Evolutionary conservation across 2,797 vertebrate species (phyloP), one percentile per base, ranked within the genome.

Genomic region (Chaenodraco wilsoni): DNA sequence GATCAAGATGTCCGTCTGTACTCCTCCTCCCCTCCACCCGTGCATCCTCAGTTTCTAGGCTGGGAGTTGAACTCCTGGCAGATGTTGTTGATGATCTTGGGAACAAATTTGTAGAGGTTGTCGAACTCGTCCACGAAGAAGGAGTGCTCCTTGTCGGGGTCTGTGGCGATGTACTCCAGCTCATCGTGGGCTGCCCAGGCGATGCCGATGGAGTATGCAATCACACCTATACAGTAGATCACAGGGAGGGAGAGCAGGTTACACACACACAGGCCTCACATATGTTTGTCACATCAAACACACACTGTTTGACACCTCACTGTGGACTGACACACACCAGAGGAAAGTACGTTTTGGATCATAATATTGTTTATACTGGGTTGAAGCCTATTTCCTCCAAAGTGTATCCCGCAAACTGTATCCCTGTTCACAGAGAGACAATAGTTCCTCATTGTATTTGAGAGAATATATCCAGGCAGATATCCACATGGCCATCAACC

Each of bases 121-220:
- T 99, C 97, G 59, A 99, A 99, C 86, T 99, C 98, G 5, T 99
- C 98, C 81, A 99, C 97, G 0, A 99, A 99, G 94, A 98, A 99
- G 73, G 97, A 96, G 85, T 99, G 98, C 15, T 99, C 97, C 71
- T 93, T 96, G 90, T 96, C 95, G 0, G 98, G 98, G 82, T 98
- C 96, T 0, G 96, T 97, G 83, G 98, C 98, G 1, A 99, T 98
- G 90, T 96, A 93, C 87, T 99, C 97, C 83, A 99, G 93, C 87
- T 99, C 98, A 0, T 99, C 98, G 84, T 96, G 96, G 14, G 97
- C 97, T 0, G 98, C 98, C 98, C 98, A 99, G 3, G 96, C 97
- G 3, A 99, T 93, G 41, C 98, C 98, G 0, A 99, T 60, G 1
- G 98, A 97, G 64, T 99, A 99, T 33, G 97, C 96, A 52, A 98